phyloP scores from a whole-genome alignment of 1,140 invertebrate species.

The Tetramorium parvispinum region DNA sequence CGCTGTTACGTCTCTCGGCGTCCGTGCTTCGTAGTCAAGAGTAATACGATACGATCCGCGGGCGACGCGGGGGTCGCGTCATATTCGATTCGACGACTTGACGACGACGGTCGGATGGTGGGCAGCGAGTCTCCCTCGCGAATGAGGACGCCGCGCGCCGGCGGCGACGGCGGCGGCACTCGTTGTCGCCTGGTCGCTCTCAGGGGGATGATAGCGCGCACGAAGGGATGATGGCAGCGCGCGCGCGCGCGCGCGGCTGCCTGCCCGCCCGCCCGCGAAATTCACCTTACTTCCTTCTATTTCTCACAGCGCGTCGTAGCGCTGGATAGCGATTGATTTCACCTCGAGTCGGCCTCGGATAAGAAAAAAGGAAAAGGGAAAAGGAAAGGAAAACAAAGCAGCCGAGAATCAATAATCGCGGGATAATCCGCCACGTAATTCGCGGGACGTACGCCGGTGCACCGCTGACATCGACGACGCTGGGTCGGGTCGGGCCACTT shows the following conservation, averaged over 20 bases:
- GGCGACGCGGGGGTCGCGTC: constrained; percentile 34
- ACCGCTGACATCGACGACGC: not conserved
- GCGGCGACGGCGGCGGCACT: not conserved
- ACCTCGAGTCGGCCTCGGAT: not conserved
- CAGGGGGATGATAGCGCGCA: not conserved
- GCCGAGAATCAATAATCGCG: constrained; percentile 43
- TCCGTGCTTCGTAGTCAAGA: constrained; percentile 69
- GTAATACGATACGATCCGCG: constrained; percentile 11
- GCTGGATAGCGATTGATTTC: not conserved
- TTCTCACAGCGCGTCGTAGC: not conserved
- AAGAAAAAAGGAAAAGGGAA: not conserved
- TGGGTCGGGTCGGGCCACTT: too few relatives aligned
- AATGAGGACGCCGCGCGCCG: constrained; percentile 24
- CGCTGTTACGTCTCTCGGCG: constrained; percentile 15
- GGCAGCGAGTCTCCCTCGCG: not conserved
- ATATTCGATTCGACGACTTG: constrained; percentile 55
- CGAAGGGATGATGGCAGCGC: not conserved
- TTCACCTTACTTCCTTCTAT: not conserved
- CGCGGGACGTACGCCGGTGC: not conserved
- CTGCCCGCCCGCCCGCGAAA: not conserved
- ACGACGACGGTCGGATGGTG: not conserved
- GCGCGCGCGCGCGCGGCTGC: not conserved
- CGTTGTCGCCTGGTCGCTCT: not conserved
- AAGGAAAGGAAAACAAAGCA: not conserved
- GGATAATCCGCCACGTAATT: not conserved